Evolutionary conservation across 1,140 invertebrate species (phyloP).

Genomic region (Neuroterus valhalla): DNA sequence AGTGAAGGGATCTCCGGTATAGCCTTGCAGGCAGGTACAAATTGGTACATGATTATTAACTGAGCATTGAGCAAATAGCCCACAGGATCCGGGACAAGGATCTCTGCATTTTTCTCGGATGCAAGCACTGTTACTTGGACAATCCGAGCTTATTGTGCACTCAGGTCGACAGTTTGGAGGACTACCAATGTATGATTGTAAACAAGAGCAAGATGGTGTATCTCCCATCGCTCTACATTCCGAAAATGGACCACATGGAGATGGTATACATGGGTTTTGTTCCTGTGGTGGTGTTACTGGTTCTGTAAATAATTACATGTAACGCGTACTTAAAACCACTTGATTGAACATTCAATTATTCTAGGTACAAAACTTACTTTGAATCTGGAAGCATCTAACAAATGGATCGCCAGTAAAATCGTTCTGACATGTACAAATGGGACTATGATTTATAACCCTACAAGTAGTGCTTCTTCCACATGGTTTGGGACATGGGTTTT

Average conservation of each 20-base stretch:
- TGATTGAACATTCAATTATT: slow-evolving; percentile 38
- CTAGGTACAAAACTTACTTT: slow-evolving; percentile 55
- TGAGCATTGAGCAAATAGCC: slow-evolving; percentile 75
- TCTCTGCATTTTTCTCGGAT: slow-evolving; percentile 75
- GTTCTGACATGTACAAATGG: slow-evolving; percentile 78
- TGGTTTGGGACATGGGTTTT: slow-evolving; percentile 81
- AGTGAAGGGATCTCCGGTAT: slow-evolving; percentile 72
- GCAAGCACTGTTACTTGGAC: slow-evolving; percentile 74
- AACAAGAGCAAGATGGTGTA: slow-evolving; percentile 76
- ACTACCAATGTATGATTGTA: slow-evolving; percentile 75
- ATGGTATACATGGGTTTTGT: slow-evolving; percentile 82
- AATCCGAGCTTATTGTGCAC: slow-evolving; percentile 76
- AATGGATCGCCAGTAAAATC: slow-evolving; percentile 78
- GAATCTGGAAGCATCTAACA: slow-evolving; percentile 60
- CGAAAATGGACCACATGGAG: slow-evolving; percentile 84
- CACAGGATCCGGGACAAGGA: slow-evolving; percentile 77
- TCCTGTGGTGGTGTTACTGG: slow-evolving; percentile 15
- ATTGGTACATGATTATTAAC: slow-evolving; percentile 77
- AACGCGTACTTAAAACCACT: slow-evolving; percentile 17
- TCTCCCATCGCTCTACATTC: slow-evolving; percentile 79
- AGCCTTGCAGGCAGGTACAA: slow-evolving; percentile 78
- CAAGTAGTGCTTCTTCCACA: slow-evolving; percentile 82
- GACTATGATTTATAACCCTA: slow-evolving; percentile 79
- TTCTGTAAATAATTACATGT: slow-evolving; percentile 32
- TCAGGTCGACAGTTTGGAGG: slow-evolving; percentile 77